Percentiles rank a stretch among this genome's conserved stretches.
These are phyloP conservation scores for Agonopterix subpropinquella DNA, from an alignment of 2,888 invertebrate genomes.

Conservation along the genomic window DNA sequence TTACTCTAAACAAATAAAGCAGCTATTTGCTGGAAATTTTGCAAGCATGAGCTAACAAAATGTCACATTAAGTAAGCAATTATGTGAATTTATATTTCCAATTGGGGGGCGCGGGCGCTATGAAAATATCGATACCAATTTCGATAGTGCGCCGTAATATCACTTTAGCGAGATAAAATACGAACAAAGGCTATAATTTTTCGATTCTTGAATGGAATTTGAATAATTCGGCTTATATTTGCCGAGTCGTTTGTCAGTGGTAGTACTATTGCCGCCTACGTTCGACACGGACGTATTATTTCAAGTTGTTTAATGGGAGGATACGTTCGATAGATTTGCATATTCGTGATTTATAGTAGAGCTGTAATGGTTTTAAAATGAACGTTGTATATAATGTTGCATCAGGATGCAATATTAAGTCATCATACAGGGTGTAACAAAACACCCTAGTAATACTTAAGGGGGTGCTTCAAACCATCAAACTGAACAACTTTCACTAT, in stretches of 20 bases:
- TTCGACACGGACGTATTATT: slow-evolving; percentile 32
- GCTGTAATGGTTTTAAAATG: no score
- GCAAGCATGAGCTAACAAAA: slow-evolving; percentile 27
- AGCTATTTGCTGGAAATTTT: slow-evolving; percentile 14
- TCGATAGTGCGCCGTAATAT: slow-evolving; percentile 57
- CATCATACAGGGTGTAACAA: no score
- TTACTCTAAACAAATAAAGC: no score
- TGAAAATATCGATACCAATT: slow-evolving; percentile 64
- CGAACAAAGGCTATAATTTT: slow-evolving; percentile 55
- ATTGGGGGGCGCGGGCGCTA: slow-evolving; percentile 40
- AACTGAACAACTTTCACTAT: no score
- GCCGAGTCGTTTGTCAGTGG: slow-evolving; percentile 41
- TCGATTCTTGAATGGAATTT: slow-evolving; percentile 52
- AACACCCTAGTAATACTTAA: no score
- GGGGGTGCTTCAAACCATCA: no score
- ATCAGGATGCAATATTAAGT: no score
- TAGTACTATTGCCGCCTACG: slow-evolving; percentile 17
- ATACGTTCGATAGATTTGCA: slow-evolving; percentile 33
- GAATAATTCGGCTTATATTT: slow-evolving; percentile 61
- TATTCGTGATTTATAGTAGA: slow-evolving; percentile 30
- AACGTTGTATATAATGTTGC: no score
- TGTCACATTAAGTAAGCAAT: slow-evolving; percentile 54
- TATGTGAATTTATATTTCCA: slow-evolving; percentile 64
- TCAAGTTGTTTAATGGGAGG: slow-evolving; percentile 37
- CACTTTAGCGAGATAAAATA: slow-evolving; percentile 53